Base-by-base conservation (phyloP, 2,888 invertebrate genomes). In the Hyposoter dolosus region DNA sequence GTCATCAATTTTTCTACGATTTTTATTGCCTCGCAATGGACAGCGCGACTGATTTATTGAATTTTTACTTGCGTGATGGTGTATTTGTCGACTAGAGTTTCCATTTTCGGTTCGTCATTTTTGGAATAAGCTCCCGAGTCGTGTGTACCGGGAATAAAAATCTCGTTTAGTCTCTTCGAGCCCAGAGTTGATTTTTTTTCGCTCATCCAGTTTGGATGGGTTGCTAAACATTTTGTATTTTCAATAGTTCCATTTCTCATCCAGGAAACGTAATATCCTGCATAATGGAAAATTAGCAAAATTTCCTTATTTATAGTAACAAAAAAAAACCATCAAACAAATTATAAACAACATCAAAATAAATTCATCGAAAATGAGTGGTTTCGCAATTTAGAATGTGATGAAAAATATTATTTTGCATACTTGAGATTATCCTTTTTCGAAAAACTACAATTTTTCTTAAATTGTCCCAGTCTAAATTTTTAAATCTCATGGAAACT, bases 61-160 rank as follows among this genome's bases (percentile, higher is more conserved):
- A 66, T 56, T 68, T 60, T 88, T 88, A 94, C 94, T 92, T 95
- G 95, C 0, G 95, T 95, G 10, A 95, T 91, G 3, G 95, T 93
- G 82, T 95, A 95, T 88, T 95, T 95, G 9, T 95, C 94, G 7
- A 95, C 93, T 53, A 95, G 84, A 66, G 92, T 94, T 63, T 91
- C 91, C 10, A 80, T 80, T 15, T 85, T 87, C 1, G 87, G 78
- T 0, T 76, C 72, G 17, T 90, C 85, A 17, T 89, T 82, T 75
- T 93, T 92, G 12, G 92, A 91, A 90, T 95, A 96, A 12, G 96
- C 95, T 5, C 96, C 96, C 0, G 97, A 96, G 92, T 97, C 96
- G 90, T 97, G 97, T 0, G 96, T 96, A 0, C 97, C 97, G 1
- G 97, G 97, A 89, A 97, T 95, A 87, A 97, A 95, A 5, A 97